Base-by-base conservation (phyloP, 2,113 vertebrate species). In the Anseranas semipalmata region DNA sequence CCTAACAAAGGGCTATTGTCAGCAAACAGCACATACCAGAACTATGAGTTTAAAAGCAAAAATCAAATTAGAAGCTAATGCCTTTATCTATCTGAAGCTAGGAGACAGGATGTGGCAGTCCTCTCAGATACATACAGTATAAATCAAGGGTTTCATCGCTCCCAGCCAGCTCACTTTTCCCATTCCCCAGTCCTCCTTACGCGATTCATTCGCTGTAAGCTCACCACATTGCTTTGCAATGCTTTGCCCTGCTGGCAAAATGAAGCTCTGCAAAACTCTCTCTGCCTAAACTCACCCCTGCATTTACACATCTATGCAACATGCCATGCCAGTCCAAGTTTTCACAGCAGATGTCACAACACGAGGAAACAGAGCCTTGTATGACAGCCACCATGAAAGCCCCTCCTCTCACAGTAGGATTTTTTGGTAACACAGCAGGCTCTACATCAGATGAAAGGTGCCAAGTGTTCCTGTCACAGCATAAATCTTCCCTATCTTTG, bases 1-100 rank as follows among this genome's bases (percentile, higher is more conserved):
- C 5, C 58, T n/a, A 56, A 91, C 63, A 95, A 90, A 92, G 27
- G 45, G 73, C 62, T 81, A 52, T 82, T 97, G 75, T 93, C 89
- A 93, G 63, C 53, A 60, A 71, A 24, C 3, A 2, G 39, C 46
- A 58, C 28, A 16, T 6, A 2, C 20, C n/a, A 60, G 70, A 53
- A 28, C 48, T 5, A n/a, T 0, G 20, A 63, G 13, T 66, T 83
- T 83, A 46, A 46, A 53, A 75, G 33, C 35, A 93, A 71, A 74
- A 89, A 55, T 24, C 39, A 41, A 50, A 73, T 53, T 59, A 62
- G 39, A 79, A 59, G 39, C 12, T 7, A 1, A 27, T 78, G 59
- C 48, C 59, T 85, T 75, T 45, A n/a, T 56, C 48, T 46, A 62
- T 59, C 71, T 72, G 81, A 80, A 50, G 37, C 48, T 30, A 20